Evolutionary conservation across 2,113 vertebrate genomes (phyloP), one percentile per base, ranked within the genome.

Genomic region (Silurus glanis): DNA sequence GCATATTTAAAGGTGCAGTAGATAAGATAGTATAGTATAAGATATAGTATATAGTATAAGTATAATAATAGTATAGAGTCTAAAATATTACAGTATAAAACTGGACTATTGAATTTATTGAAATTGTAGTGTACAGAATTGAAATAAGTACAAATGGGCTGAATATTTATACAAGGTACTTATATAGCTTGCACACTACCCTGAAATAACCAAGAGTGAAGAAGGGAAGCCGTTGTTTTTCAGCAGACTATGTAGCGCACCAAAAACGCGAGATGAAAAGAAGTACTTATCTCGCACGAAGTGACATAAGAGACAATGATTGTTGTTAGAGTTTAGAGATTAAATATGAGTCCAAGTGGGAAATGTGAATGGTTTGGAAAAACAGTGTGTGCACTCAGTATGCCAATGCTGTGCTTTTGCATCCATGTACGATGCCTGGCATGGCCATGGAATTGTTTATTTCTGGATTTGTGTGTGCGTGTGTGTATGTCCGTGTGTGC

Each of bases 391-490:
- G 37, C 13, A 47, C 45, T 66, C 9, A 83, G 1, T 58, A 59
- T 56, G 13, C 76, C 25, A 79, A 1, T 59, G 78, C 55, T 80
- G 53, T 59, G 78, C 25, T 21, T 80, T 49, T 74, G 25, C 67
- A 69, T 56, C 51, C 75, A 56, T 56, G 51, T 25, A 56, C 28
- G 74, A 25, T n/a, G 51, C 74, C 51, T 76, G 74, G 71, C 9
- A 47, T 9, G 19, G 75, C 16, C 75, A 23, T 78, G 47, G 76
- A 53, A 56, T 55, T 37, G 55, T 80, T 80, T 80, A 28, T 58
- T 59, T 45, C 25, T 59, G 28, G 80, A 23, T 55, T 9, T 82
- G 80, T 82, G 85, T 81, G 78, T 81, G 28, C 19, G 67, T 8
- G 58, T 66, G 56, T 28, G 61, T 80, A 47, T 67, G 58, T 66